phyloP scores from a whole-genome alignment of 1,140 invertebrate genomes.

The Drosophila equinoxialis region DNA sequence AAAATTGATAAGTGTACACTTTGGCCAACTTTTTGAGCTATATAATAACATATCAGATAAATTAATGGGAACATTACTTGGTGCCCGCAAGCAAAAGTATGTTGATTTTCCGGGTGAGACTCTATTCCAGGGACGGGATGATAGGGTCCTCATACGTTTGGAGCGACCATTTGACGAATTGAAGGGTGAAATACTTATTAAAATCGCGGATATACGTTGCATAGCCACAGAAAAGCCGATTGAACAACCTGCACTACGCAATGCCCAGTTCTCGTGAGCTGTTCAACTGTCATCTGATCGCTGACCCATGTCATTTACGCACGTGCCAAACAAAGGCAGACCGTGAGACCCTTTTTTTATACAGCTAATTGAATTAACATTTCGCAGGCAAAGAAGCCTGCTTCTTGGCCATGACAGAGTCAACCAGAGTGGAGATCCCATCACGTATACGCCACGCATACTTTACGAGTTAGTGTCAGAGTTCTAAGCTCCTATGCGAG shows the following conservation, averaged over 20 bases:
- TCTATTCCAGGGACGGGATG: slow-evolving; percentile 64
- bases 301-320: slow-evolving; percentile 53
- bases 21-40: slow-evolving; percentile 52
- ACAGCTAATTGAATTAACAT: slow-evolving; percentile 69
- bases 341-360: slow-evolving; percentile 46
- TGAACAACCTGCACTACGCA: slow-evolving; percentile 29
- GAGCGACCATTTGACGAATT: slow-evolving; percentile 41
- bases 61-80: slow-evolving; percentile 56
- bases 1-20: slow-evolving; percentile 15
- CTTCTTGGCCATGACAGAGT: neutral
- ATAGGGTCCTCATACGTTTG: slow-evolving; percentile 34
- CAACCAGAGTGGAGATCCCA: slow-evolving; percentile 10
- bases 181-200: slow-evolving; percentile 41
- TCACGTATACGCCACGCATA: slow-evolving; percentile 39
- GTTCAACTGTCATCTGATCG: slow-evolving; percentile 29
- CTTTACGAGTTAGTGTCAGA: slow-evolving; percentile 27
- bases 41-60: slow-evolving; percentile 68
- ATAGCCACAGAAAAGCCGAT: slow-evolving; percentile 21
- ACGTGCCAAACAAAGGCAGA: slow-evolving; percentile 33
- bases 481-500: neutral
- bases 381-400: slow-evolving; percentile 10
- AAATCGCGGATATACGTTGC: slow-evolving; percentile 50
- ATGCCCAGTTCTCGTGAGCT: slow-evolving; percentile 20
- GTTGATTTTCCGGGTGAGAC: slow-evolving; percentile 58
- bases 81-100: slow-evolving; percentile 52